Conservation (phyloP, 2,113 vertebrate genomes). For the Scopus umbretta region DNA sequence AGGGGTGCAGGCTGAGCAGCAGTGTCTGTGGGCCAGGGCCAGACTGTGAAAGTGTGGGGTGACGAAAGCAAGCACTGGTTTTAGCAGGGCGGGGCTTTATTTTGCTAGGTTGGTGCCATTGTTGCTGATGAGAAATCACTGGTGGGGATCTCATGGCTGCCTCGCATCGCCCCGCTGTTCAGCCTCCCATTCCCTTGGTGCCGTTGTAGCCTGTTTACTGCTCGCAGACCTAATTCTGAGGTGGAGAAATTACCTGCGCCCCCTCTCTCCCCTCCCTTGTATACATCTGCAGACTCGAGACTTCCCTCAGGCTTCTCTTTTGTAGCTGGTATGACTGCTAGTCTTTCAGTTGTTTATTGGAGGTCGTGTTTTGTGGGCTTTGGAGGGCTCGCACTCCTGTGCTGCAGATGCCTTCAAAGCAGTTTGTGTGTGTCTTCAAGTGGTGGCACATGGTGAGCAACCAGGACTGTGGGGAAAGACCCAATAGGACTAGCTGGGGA, state of each 20-base stretch:
- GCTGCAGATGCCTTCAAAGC: background rate
- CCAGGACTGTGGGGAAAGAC: background rate
- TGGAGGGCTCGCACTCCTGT: fast-evolving
- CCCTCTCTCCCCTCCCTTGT: fast-evolving
- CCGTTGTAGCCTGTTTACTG: background rate
- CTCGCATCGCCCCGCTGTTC: background rate
- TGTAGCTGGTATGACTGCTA: background rate
- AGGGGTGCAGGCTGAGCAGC: background rate
- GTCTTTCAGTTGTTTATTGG: background rate
- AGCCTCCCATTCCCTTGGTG: background rate
- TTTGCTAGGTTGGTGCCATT: background rate
- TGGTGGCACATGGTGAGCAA: background rate
- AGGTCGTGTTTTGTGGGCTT: background rate
- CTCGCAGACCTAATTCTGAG: background rate
- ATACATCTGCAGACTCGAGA: fast-evolving
- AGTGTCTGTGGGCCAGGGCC: fast-evolving
- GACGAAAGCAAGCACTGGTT: background rate
- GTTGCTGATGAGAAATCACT: background rate
- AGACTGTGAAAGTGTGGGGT: background rate
- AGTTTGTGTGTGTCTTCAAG: background rate
- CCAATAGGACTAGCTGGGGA: background rate
- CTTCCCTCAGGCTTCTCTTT: background rate
- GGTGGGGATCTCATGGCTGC: background rate
- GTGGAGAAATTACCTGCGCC: background rate
- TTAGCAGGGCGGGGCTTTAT: background rate